Percentiles rank a stretch among this genome's conserved stretches.
Evolutionary conservation across 2,113 vertebrate species (phyloP).

Genomic region (Spheniscus mendiculus): DNA sequence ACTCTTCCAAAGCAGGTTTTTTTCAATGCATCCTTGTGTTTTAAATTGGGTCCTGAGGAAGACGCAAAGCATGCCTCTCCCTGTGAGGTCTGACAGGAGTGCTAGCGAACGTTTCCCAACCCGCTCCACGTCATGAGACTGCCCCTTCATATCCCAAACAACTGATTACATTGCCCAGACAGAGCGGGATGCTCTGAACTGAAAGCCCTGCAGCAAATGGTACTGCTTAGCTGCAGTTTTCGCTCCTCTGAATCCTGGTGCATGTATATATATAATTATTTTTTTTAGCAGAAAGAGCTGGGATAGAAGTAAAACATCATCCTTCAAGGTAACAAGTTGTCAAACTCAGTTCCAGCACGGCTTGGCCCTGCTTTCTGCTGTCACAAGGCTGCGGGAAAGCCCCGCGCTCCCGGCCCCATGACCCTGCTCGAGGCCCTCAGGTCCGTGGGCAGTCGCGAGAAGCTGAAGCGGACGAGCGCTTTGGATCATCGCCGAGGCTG

Average conservation of each 20-base stretch:
- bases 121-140: background rate
- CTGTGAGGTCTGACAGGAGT: background rate
- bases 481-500: background rate
- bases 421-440: background rate
- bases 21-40: background rate
- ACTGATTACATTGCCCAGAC: background rate
- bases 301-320: background rate
- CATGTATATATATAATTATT: too few species aligned
- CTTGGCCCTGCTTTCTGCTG: background rate
- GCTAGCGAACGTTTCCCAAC: background rate
- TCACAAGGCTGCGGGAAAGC: background rate
- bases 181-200: background rate
- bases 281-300: background rate
- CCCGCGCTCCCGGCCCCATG: accelerated
- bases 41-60: slow-evolving; percentile 24
- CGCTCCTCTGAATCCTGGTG: background rate
- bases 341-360: background rate
- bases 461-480: background rate
- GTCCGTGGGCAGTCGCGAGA: accelerated
- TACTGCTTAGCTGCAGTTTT: background rate
- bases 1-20: slow-evolving; percentile 25
- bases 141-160: background rate
- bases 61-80: background rate
- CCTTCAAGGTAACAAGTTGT: background rate
- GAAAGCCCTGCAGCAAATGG: background rate